A percentile compares a stretch with the other conserved stretches of the same genome.
These are phyloP conservation scores for Erynnis tages DNA, from an alignment of 2,888 invertebrate species.

Conservation along the genomic window DNA sequence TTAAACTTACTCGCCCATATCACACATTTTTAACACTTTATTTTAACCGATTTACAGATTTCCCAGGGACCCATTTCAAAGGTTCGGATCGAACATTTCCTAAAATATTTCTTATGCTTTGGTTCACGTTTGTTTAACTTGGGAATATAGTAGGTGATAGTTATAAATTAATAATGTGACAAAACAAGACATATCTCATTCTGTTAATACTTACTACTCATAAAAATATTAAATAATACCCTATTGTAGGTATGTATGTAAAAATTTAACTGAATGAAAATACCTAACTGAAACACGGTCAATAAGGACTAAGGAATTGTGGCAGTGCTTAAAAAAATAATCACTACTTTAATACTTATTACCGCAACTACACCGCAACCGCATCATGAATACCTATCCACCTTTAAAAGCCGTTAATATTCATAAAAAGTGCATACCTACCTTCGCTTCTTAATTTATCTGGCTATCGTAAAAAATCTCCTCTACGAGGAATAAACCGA, in stretches of 20 bases:
- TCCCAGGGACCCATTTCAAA: too few species aligned
- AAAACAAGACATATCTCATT: too few species aligned
- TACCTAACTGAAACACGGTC: not conserved
- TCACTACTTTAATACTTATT: constrained; percentile 12
- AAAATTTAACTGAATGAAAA: not conserved
- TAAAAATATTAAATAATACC: too few species aligned
- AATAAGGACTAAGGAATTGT: too few species aligned
- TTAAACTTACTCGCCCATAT: not conserved
- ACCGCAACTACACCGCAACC: constrained; percentile 18
- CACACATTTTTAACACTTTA: too few species aligned
- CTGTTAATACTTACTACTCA: too few species aligned
- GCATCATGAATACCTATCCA: constrained; percentile 19
- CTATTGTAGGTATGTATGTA: not conserved
- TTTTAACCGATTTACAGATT: too few species aligned
- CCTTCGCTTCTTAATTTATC: constrained; percentile 47
- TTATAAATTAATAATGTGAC: too few species aligned
- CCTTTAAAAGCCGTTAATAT: constrained; percentile 27
- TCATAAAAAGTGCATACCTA: constrained; percentile 33
- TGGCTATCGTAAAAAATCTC: constrained; percentile 59
- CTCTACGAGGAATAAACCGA: constrained; percentile 59
- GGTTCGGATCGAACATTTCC: too few species aligned
- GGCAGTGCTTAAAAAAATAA: not conserved
- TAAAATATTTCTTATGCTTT: too few species aligned
- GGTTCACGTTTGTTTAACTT: too few species aligned
- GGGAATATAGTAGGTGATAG: too few species aligned